These are phyloP conservation scores for Oreonectes daqikongensis DNA, from an alignment of 2,797 vertebrate genomes.

Conservation along the genomic window DNA sequence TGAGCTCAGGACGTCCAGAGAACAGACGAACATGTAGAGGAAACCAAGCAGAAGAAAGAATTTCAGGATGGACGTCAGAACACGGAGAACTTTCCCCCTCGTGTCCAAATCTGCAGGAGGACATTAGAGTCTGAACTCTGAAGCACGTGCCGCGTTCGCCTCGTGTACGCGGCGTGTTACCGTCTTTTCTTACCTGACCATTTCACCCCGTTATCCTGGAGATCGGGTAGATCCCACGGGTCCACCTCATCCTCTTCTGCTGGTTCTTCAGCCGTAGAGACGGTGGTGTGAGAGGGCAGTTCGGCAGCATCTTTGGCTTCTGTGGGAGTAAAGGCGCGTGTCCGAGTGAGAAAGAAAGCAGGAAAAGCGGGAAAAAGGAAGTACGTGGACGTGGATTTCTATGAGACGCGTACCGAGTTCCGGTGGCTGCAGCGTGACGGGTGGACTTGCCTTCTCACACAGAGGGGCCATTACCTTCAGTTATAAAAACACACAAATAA, in stretches of 20 bases:
- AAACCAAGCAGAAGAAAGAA: constrained; percentile 80
- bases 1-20: constrained; percentile 92
- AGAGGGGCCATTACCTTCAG: constrained; percentile 85
- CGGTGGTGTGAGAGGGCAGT: constrained; percentile 73
- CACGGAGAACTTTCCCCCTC: constrained; percentile 79
- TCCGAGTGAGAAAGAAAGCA: neutral
- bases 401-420: constrained; percentile 54
- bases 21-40: constrained; percentile 95
- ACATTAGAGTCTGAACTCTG: constrained; percentile 8
- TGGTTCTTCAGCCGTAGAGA: constrained; percentile 76
- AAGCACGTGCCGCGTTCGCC: neutral
- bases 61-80: constrained; percentile 77
- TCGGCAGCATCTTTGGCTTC: constrained; percentile 5
- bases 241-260: constrained; percentile 63
- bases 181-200: constrained; percentile 87
- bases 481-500: neutral
- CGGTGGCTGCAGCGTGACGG: constrained; percentile 60
- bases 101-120: constrained; percentile 82
- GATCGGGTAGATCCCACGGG: constrained; percentile 88
- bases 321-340: neutral
- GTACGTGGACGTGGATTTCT: neutral
- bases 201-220: constrained; percentile 81
- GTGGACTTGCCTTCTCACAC: constrained; percentile 75
- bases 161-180: too few species aligned
- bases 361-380: too few species aligned